Evolutionary conservation across 2,113 vertebrate genomes (phyloP).

Genomic region (Gymnobelideus leadbeateri): DNA sequence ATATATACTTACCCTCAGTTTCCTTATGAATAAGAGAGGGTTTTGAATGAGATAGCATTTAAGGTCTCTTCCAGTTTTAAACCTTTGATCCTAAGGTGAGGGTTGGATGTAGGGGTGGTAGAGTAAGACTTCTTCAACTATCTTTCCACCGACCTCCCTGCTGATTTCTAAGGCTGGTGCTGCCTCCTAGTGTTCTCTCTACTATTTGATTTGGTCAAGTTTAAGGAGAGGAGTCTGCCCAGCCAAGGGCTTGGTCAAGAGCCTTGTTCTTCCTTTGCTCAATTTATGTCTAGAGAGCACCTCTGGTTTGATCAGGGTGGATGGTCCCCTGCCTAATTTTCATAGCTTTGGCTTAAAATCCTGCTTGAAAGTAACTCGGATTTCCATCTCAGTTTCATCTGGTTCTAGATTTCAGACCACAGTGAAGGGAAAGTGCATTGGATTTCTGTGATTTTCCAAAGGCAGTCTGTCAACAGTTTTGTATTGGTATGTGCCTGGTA

Average conservation of each 20-base stretch:
- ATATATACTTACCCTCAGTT: neutral
- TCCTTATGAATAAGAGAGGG: neutral
- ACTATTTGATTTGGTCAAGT: fast-evolving
- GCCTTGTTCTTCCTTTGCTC: neutral
- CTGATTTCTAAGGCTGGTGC: fast-evolving
- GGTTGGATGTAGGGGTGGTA: neutral
- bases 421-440: neutral
- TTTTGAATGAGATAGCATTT: neutral
- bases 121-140: neutral
- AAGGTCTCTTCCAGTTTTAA: neutral
- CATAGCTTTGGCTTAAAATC: neutral
- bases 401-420: neutral
- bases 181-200: neutral
- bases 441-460: conserved; percentile 17
- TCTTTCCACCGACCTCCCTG: neutral
- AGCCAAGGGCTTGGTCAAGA: neutral
- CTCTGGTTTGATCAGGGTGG: too few species aligned
- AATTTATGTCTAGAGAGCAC: neutral
- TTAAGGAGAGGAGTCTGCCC: neutral
- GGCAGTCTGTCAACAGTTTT: conserved; percentile 22
- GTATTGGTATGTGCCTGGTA: neutral
- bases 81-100: neutral
- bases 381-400: neutral
- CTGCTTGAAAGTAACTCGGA: neutral
- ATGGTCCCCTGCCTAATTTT: neutral